These are phyloP conservation scores for Falco columbarius DNA, from an alignment of 2,797 vertebrate genomes.

Conservation along the genomic window DNA sequence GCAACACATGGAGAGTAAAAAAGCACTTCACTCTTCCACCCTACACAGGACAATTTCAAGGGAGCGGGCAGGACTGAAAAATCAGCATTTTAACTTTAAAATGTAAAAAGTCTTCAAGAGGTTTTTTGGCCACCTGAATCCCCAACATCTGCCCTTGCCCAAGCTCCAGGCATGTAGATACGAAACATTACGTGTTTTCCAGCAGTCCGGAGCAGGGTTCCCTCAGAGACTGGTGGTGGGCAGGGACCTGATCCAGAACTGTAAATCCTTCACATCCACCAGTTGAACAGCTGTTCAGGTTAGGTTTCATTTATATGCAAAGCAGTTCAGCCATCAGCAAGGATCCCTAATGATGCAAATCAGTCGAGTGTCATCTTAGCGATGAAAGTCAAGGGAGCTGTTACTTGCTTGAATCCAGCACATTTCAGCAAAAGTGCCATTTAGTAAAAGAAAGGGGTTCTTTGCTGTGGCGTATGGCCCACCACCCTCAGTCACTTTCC, in stretches of 20 bases:
- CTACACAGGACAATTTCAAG: neutral
- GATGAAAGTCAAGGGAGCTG: conserved; percentile 30
- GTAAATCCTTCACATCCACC: conserved; percentile 22
- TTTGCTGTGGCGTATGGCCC: neutral
- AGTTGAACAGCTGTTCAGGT: conserved; percentile 16
- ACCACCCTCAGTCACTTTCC: conserved; percentile 28
- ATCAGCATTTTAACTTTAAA: neutral
- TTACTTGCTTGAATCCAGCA: conserved; percentile 10
- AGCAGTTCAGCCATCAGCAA: conserved; percentile 20
- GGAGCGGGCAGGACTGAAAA: neutral
- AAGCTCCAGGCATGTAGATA: neutral
- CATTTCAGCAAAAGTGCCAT: conserved; percentile 45
- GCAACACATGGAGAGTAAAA: neutral
- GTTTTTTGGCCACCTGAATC: neutral
- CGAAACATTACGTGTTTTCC: neutral
- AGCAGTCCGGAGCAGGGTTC: neutral
- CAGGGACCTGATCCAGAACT: neutral
- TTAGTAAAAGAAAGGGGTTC: conserved; percentile 12
- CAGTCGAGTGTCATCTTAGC: conserved; percentile 32
- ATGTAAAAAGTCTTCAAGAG: neutral
- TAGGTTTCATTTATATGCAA: conserved; percentile 28
- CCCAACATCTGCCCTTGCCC: neutral
- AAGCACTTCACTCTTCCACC: neutral
- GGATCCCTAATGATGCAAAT: conserved; percentile 46
- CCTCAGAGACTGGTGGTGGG: neutral